A percentile compares a stretch with the other conserved stretches of the same genome.
Conservation (phyloP, 2,113 vertebrate species). For the Chlorocebus sabaeus region DNA sequence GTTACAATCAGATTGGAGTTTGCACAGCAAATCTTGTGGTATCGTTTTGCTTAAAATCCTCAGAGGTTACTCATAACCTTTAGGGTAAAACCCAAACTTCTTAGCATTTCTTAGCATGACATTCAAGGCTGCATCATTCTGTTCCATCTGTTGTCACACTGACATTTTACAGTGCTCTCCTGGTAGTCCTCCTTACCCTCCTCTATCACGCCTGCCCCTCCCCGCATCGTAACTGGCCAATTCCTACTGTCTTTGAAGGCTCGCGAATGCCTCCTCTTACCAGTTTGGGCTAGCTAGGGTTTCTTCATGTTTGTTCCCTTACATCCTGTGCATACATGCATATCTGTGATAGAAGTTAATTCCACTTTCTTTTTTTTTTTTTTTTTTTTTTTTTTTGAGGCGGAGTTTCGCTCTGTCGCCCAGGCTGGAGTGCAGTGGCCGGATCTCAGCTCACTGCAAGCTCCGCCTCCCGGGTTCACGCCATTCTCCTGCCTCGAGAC, state of each 20-base stretch:
- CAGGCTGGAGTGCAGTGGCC: too few relatives aligned
- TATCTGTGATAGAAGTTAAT: neutral
- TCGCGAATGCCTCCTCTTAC: neutral
- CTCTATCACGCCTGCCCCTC: neutral
- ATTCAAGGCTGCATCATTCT: neutral
- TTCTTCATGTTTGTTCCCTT: neutral
- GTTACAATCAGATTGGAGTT: neutral
- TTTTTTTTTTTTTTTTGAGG: too few relatives aligned
- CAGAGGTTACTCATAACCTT: neutral
- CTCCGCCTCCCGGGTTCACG: too few relatives aligned
- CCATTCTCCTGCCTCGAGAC: too few relatives aligned
- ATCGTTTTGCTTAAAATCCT: neutral
- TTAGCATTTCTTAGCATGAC: neutral
- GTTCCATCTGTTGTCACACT: neutral
- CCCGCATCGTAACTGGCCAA: neutral
- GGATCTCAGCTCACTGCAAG: too few relatives aligned
- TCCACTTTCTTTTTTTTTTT: neutral
- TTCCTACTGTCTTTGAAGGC: neutral
- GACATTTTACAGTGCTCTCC: neutral
- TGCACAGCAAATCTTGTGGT: neutral
- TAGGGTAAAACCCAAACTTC: neutral
- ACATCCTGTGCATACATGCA: neutral
- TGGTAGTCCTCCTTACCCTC: neutral
- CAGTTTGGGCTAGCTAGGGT: neutral
- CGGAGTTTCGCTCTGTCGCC: too few relatives aligned